phyloP scores from a whole-genome alignment of 2,113 vertebrate genomes.

The Burhinus oedicnemus region DNA sequence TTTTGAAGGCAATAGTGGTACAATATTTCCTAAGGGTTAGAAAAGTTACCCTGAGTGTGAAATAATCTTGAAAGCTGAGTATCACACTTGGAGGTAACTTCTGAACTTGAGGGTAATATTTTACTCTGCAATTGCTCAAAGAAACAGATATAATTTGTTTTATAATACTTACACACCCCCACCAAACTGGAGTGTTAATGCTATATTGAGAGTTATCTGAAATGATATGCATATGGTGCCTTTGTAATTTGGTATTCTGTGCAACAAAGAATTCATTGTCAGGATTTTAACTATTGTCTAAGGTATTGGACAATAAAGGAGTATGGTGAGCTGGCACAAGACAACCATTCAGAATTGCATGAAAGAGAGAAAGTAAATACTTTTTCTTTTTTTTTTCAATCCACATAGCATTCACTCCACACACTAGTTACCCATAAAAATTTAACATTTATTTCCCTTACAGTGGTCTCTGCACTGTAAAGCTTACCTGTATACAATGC shows the following conservation, averaged over 20 bases:
- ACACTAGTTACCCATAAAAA: not conserved
- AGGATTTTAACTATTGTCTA: not conserved
- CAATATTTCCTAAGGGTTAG: not conserved
- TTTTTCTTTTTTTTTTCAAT: not conserved
- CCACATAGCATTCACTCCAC: not conserved
- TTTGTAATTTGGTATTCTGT: not conserved
- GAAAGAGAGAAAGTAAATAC: not conserved
- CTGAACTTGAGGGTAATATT: constrained; percentile 5
- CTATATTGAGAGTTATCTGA: not conserved
- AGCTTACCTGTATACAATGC: not conserved
- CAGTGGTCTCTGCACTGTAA: not conserved
- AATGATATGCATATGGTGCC: not conserved
- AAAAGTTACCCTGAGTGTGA: not conserved
- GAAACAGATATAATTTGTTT: not conserved
- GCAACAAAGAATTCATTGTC: not conserved
- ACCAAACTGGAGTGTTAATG: not conserved
- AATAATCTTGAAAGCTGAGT: constrained; percentile 1
- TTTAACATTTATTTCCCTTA: not conserved
- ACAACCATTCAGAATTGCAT: not conserved
- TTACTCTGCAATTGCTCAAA: not conserved
- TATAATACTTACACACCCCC: not conserved
- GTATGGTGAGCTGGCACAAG: not conserved
- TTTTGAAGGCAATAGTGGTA: not conserved
- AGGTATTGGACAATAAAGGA: not conserved
- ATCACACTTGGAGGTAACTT: constrained; percentile 21